Conservation (phyloP, 2,113 vertebrate genomes). For the Salvelinus alpinus region DNA sequence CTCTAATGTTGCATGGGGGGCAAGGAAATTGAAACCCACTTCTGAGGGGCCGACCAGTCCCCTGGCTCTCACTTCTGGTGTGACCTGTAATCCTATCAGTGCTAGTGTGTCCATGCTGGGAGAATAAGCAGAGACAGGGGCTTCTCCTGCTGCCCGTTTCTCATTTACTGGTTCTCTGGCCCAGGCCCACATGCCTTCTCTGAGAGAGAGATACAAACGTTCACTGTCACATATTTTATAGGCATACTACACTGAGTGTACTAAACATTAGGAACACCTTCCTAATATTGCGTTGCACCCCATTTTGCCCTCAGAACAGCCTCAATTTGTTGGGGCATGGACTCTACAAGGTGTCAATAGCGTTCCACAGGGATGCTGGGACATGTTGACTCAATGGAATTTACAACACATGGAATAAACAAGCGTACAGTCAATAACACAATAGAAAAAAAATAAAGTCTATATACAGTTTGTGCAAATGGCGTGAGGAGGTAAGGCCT, state of each 20-base stretch:
- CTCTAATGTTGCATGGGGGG: conserved; percentile 46
- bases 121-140: conserved; percentile 62
- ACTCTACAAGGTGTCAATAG: too few relatives aligned
- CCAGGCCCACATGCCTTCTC: background rate
- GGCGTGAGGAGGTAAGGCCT: too few relatives aligned
- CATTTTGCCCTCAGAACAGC: too few relatives aligned
- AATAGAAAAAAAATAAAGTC: too few relatives aligned
- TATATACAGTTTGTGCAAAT: too few relatives aligned
- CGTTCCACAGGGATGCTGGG: too few relatives aligned
- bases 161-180: conserved; percentile 8
- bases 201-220: background rate
- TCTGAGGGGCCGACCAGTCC: conserved; percentile 54
- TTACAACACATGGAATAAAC: too few relatives aligned
- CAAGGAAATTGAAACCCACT: conserved; percentile 55
- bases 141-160: conserved; percentile 40
- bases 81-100: conserved; percentile 70
- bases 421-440: too few relatives aligned
- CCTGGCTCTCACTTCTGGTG: conserved; percentile 66
- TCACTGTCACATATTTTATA: background rate
- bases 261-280: too few relatives aligned
- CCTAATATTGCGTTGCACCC: too few relatives aligned
- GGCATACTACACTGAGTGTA: background rate
- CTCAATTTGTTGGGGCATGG: too few relatives aligned
- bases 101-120: conserved; percentile 59
- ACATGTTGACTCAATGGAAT: too few relatives aligned